Conservation (phyloP, 1,140 invertebrate species). For the Melanaphis sacchari region DNA sequence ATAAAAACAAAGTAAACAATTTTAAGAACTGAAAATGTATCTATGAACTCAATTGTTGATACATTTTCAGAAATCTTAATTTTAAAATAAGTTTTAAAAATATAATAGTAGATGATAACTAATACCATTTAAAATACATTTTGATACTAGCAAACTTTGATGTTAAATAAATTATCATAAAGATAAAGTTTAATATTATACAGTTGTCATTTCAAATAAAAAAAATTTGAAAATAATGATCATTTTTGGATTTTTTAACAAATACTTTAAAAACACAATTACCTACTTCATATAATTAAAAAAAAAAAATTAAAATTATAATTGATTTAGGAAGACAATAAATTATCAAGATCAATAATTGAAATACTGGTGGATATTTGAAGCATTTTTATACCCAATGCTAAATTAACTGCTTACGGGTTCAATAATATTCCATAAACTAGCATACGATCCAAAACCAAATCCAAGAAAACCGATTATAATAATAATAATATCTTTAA, state of each 20-base stretch:
- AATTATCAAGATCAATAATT: conserved; percentile 53
- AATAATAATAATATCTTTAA: conserved; percentile 77
- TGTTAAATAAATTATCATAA: background rate
- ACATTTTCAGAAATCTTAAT: background rate
- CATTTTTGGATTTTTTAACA: background rate
- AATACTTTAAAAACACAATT: background rate
- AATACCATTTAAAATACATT: background rate
- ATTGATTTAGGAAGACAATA: conserved; percentile 49
- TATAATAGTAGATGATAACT: conserved; percentile 19
- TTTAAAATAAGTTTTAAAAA: background rate
- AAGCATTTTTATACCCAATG: background rate
- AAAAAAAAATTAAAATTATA: conserved; percentile 37
- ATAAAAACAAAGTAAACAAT: background rate
- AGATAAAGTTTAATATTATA: background rate
- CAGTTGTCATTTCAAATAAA: conserved; percentile 10
- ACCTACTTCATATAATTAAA: background rate
- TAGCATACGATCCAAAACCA: conserved; percentile 79
- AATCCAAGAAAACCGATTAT: conserved; percentile 79
- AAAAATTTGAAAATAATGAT: background rate
- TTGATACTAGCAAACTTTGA: background rate
- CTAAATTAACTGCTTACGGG: conserved; percentile 49
- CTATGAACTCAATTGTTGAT: background rate
- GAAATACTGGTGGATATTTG: conserved; percentile 37
- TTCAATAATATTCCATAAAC: conserved; percentile 71
- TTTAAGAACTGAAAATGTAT: background rate